A percentile compares a stretch with the other conserved stretches of the same genome.
These are phyloP conservation scores for Apis cerana DNA, from an alignment of 1,140 invertebrate species.

Conservation along the genomic window DNA sequence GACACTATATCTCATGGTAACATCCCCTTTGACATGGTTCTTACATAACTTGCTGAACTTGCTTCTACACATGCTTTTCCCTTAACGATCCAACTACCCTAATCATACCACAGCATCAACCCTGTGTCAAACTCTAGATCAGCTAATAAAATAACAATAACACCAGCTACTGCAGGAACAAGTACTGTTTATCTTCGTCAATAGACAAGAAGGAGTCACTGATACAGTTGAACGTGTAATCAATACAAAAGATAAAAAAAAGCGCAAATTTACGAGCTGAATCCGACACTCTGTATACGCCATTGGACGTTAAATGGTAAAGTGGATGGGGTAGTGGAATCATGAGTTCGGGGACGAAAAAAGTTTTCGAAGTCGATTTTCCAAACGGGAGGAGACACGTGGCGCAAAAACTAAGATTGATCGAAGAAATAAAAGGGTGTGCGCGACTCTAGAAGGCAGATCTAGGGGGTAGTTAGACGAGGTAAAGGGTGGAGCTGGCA, in stretches of 20 bases:
- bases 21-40: not conserved
- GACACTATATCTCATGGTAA: not conserved
- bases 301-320: no score
- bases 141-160: not conserved
- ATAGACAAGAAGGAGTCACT: not conserved
- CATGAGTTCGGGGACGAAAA: not conserved
- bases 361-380: conserved; percentile 9
- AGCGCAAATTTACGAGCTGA: conserved; percentile 13
- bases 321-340: not conserved
- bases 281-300: not conserved
- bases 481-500: not conserved
- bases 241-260: conserved; percentile 8
- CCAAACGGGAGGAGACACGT: not conserved
- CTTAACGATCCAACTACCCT: not conserved
- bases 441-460: not conserved
- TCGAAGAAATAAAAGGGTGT: conserved; percentile 35
- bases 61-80: no score
- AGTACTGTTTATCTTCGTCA: not conserved
- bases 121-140: not conserved
- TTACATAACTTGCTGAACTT: not conserved
- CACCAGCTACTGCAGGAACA: not conserved
- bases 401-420: conserved; percentile 35
- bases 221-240: conserved; percentile 6
- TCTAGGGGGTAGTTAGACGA: not conserved
- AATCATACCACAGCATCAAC: not conserved